Base-by-base conservation (phyloP, 2,888 invertebrate species). In the Drosophila kuntzei region DNA sequence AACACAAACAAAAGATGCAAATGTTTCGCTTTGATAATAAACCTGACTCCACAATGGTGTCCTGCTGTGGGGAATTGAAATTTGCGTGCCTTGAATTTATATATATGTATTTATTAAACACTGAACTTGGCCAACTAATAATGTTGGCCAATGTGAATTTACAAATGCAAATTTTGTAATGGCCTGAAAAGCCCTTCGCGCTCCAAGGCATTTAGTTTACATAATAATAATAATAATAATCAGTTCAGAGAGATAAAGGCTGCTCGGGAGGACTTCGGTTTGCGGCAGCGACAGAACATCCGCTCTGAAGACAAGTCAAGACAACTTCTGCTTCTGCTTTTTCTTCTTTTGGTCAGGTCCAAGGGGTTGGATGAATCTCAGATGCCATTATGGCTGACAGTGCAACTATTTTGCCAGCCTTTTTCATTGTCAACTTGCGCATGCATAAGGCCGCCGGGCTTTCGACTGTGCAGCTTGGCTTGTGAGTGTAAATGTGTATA, bases 81-180 rank as follows among this genome's bases (percentile, higher is more conserved):
- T 61, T 63, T 63, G 34, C 34, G 44, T 50, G 71, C 46, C 47
- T 50, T 36, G 63, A 67, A 80, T 65, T 80, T 76, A 61, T 76
- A 25, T 22, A 9, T 20, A 55, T 27, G n/a, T n/a, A n/a, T n/a
- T n/a, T n/a, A 1, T 32, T 20, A 58, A 63, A 62, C 41, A 67
- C 54, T 57, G 39, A 76, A 73, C 59, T 77, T 64, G 62, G 61
- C 47, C 36, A 76, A 77, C 82, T 71, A 79, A 85, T 77, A 79
- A 82, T 70, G 69, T 79, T 70, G 66, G 80, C 64, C 67, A 75
- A 75, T 75, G 69, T 61, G 62, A 72, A 85, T 85, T 79, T 85
- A 82, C 50, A 83, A 85, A 87, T 85, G 83, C 77, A 87, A 87
- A 87, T 87, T 82, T 64, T 39, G 41, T 80, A 71, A 80, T 65